A percentile compares a stretch with the other conserved stretches of the same genome.
Evolutionary conservation across 1,140 invertebrate genomes (phyloP).

Genomic region (Pseudachorutes palmiensis): DNA sequence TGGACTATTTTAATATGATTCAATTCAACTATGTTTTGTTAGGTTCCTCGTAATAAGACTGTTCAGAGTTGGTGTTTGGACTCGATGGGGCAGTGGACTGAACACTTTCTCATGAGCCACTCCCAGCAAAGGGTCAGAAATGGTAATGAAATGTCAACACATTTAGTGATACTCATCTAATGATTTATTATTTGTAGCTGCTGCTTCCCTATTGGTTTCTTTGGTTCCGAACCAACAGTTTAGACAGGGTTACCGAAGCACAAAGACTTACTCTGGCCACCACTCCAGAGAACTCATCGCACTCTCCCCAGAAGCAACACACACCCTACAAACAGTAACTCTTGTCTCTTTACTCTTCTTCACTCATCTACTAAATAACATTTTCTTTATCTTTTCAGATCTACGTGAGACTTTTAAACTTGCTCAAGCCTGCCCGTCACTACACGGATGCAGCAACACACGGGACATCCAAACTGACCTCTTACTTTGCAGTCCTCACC

Average conservation of each 20-base stretch:
- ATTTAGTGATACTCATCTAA: not conserved
- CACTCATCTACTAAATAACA: not conserved
- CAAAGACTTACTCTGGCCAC: conserved; percentile 38
- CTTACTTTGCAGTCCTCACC: conserved; percentile 81
- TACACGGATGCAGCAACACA: conserved; percentile 76
- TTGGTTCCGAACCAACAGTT: conserved; percentile 80
- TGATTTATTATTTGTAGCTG: conserved; percentile 50
- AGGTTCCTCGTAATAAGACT: conserved; percentile 72
- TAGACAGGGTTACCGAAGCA: conserved; percentile 68
- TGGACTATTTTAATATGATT: too few species aligned
- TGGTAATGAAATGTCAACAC: conserved; percentile 45
- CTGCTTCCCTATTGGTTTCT: conserved; percentile 74
- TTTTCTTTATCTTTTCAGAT: conserved; percentile 23
- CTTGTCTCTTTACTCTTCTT: not conserved
- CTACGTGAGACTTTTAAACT: conserved; percentile 39
- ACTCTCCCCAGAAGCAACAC: conserved; percentile 59
- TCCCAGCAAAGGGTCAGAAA: conserved; percentile 74
- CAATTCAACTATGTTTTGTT: not conserved
- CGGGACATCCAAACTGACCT: conserved; percentile 80
- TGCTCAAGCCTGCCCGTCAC: conserved; percentile 70
- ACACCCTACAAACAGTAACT: conserved; percentile 67
- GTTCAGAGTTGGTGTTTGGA: conserved; percentile 80
- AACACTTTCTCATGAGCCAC: conserved; percentile 77
- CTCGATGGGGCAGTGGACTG: conserved; percentile 78
- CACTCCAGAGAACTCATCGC: conserved; percentile 42